These are phyloP conservation scores for Leptopilina myrica DNA, from an alignment of 2,888 invertebrate genomes.

Conservation along the genomic window DNA sequence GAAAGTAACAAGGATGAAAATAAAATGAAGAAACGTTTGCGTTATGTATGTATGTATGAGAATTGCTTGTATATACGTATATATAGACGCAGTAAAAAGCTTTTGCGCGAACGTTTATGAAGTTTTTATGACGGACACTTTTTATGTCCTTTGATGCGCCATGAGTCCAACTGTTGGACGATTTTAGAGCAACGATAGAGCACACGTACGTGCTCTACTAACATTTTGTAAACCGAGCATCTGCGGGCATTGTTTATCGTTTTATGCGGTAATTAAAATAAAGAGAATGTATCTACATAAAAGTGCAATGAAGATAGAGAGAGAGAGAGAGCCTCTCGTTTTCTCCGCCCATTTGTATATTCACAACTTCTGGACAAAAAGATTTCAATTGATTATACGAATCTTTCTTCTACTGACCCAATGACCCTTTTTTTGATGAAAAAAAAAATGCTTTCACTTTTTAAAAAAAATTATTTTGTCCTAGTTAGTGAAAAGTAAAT, in stretches of 20 bases:
- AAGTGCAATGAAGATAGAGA: neutral
- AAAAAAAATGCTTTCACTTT: too few species aligned
- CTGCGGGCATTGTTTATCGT: constrained; percentile 67
- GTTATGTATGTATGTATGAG: constrained; percentile 34
- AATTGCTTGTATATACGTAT: constrained; percentile 47
- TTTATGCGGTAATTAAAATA: constrained; percentile 70
- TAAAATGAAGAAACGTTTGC: neutral
- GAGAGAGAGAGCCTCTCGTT: constrained; percentile 34
- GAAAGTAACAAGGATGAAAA: constrained; percentile 3
- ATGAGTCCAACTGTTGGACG: constrained; percentile 69
- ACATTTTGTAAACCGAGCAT: constrained; percentile 51
- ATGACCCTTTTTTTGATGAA: neutral
- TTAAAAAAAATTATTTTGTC: too few species aligned
- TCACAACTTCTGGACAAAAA: constrained; percentile 53
- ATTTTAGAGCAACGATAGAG: constrained; percentile 57
- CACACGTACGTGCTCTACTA: constrained; percentile 39
- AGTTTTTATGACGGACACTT: constrained; percentile 65
- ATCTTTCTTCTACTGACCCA: neutral
- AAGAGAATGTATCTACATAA: constrained; percentile 62
- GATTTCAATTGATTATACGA: neutral
- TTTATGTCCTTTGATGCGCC: constrained; percentile 68
- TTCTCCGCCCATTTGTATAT: constrained; percentile 51
- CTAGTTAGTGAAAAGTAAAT: too few species aligned
- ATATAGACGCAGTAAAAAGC: constrained; percentile 52
- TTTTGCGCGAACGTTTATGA: constrained; percentile 55